These are phyloP conservation scores for Masnerella sp. DNA, from an alignment of 2,888 invertebrate genomes.

Conservation along the genomic window DNA sequence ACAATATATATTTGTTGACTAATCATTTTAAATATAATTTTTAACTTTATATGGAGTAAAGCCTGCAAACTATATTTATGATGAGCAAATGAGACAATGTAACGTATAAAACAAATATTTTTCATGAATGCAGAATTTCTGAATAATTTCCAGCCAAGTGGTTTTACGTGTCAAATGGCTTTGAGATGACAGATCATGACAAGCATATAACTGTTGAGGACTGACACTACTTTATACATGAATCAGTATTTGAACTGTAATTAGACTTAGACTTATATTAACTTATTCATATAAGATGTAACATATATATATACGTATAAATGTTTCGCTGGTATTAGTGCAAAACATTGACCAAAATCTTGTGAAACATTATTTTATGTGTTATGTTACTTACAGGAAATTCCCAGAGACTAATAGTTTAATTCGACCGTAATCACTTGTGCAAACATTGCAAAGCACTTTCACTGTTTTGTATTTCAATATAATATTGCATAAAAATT, in stretches of 20 bases:
- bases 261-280: conserved; percentile 9
- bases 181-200: conserved; percentile 17
- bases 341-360: conserved; percentile 9
- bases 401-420: conserved; percentile 10
- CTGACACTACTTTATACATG: neutral
- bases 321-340: neutral
- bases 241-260: conserved; percentile 7
- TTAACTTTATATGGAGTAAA: no score
- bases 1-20: no score
- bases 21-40: no score
- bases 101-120: conserved; percentile 8
- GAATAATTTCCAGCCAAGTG: conserved; percentile 9
- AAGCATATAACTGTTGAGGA: neutral
- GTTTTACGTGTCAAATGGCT: neutral
- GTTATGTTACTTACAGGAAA: conserved; percentile 14
- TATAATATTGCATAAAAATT: no score
- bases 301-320: conserved; percentile 2
- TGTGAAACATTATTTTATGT: conserved; percentile 15
- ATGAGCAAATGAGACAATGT: no score
- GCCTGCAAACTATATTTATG: no score
- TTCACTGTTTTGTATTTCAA: no score
- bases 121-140: conserved; percentile 8
- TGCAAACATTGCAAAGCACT: conserved; percentile 18
- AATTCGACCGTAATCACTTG: conserved; percentile 10
- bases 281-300: conserved; percentile 4